Evolutionary conservation across 2,888 invertebrate species (phyloP).

Genomic region (Xestoiulus laeticollis): DNA sequence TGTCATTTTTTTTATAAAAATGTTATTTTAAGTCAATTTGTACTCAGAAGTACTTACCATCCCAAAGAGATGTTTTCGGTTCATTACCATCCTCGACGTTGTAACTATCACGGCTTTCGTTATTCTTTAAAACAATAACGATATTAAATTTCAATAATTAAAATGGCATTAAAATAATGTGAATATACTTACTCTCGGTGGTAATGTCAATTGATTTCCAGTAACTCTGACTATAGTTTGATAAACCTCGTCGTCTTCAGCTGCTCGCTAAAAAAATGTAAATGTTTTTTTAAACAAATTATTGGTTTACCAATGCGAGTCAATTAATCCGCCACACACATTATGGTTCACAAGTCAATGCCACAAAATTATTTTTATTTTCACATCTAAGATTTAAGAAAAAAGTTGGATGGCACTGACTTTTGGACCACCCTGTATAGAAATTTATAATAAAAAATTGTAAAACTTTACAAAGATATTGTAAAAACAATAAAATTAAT

Average conservation of each 20-base stretch:
- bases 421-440: too few relatives aligned
- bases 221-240: slow-evolving; percentile 51
- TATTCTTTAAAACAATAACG: background rate
- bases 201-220: slow-evolving; percentile 42
- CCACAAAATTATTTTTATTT: too few relatives aligned
- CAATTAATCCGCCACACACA: background rate
- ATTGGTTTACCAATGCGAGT: too few relatives aligned
- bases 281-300: background rate
- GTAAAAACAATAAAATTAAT: background rate
- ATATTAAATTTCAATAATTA: background rate
- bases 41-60: background rate
- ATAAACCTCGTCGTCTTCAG: slow-evolving; percentile 56
- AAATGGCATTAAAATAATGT: background rate
- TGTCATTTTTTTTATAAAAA: too few relatives aligned
- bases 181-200: slow-evolving; percentile 3
- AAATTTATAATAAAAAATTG: background rate
- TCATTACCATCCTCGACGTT: background rate
- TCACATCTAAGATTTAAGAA: too few relatives aligned
- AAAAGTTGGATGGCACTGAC: too few relatives aligned
- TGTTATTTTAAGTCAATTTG: too few relatives aligned
- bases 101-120: background rate
- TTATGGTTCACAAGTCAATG: too few relatives aligned
- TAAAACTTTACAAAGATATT: background rate
- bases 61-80: slow-evolving; percentile 30
- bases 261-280: slow-evolving; percentile 50